Base-by-base conservation (phyloP, 2,797 vertebrate genomes). In the Sebastes hubbsi region DNA sequence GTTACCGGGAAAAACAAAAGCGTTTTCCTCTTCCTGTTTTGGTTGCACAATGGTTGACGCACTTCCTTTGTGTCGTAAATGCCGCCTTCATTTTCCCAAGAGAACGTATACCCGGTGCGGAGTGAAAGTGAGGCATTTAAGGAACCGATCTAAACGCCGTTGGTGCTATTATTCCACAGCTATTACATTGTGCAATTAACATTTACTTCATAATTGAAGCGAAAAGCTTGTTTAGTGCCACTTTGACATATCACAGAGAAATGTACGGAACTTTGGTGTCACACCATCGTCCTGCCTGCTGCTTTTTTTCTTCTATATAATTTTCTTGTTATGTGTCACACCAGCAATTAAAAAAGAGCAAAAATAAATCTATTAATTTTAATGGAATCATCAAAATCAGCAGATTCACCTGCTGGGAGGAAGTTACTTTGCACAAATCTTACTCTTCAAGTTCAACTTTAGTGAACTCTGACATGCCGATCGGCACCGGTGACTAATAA, bases 1-100 rank as follows among this genome's bases (percentile, higher is more conserved):
- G 27, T 16, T 30, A 18, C 27, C 0, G 1, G 27, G 27, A 29
- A 30, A 46, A 30, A 20, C 0, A 29, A 9, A 20, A 30, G 6
- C 1, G 4, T 25, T 30, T 29, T 60, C 13, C 58, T 30, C 16
- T 60, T 60, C 27, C 27, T 30, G 58, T 18, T 60, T 29, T 30
- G 27, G 58, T 27, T 14, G 14, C 42, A 49, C 42, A 49, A 27
- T 58, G 56, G 56, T 60, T 30, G 27, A 52, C 49, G 8, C 49
- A 52, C 49, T 52, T 52, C 49, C 49, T 9, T 52, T 52, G 20
- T 52, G 49, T 0, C 0, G 14, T 52, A n/a, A n/a, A 52, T n/a
- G 20, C 8, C 4, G 20, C 0, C 2, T 52, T n/a, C 16, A 49
- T 49, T 49, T 59, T 18, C 25, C 25, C 14, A 0, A 2, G 14